Percentiles rank a stretch among this genome's conserved stretches.
These are phyloP conservation scores for Xanthostigma xanthostigma DNA, from an alignment of 2,888 invertebrate species.

Conservation along the genomic window DNA sequence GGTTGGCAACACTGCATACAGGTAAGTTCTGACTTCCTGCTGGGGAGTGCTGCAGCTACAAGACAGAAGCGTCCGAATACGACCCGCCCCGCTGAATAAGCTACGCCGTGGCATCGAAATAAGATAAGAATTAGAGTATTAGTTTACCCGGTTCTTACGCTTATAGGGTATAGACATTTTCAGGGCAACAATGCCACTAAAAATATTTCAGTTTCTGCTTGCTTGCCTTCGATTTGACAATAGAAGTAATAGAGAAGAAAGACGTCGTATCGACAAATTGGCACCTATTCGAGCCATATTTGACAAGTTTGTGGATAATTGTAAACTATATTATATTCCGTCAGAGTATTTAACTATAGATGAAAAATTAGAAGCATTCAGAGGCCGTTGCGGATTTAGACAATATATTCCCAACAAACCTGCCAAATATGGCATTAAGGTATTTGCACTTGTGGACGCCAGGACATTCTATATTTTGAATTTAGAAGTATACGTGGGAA, in stretches of 20 bases:
- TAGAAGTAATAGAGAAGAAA: constrained; percentile 3
- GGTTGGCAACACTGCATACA: too few species aligned
- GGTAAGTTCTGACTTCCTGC: too few species aligned
- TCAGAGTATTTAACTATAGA: constrained; percentile 15
- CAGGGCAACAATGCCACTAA: too few species aligned
- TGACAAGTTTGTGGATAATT: constrained; percentile 16
- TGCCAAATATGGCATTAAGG: constrained; percentile 16
- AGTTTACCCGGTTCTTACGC: too few species aligned
- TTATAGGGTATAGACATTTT: too few species aligned
- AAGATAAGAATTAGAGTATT: too few species aligned
- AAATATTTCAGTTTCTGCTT: constrained; percentile 11
- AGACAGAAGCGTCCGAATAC: too few species aligned
- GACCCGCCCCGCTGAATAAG: too few species aligned
- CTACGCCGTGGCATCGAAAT: too few species aligned
- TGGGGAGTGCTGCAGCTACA: too few species aligned
- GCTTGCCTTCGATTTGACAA: constrained; percentile 12
- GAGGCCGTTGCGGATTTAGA: constrained; percentile 15
- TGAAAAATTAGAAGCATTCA: constrained; percentile 15
- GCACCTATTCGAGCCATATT: constrained; percentile 14
- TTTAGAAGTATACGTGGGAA: constrained; percentile 16
- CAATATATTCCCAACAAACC: constrained; percentile 19
- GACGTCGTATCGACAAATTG: constrained; percentile 9
- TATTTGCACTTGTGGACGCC: constrained; percentile 15
- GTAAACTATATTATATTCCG: constrained; percentile 11
- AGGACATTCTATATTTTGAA: constrained; percentile 15